Base-by-base conservation (phyloP, 2,113 vertebrate species). In the Camelus dromedarius region DNA sequence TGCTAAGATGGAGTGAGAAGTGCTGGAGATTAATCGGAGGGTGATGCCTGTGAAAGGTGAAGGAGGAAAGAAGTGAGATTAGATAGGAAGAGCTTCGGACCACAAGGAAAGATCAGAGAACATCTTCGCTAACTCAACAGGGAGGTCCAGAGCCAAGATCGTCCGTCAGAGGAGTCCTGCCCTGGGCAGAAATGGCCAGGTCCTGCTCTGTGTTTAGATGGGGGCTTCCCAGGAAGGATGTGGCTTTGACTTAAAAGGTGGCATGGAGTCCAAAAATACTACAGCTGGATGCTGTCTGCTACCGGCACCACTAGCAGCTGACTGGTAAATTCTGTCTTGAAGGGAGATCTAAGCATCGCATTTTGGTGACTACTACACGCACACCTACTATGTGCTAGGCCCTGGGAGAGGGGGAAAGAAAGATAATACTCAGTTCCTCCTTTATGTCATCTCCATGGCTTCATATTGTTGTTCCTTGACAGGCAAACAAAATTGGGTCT, bases 341-440 rank as follows among this genome's bases (percentile, higher is more conserved):
- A 92, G 38, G 32, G 46, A 50, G 22, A 58, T 2, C 12, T 2
- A 22, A 56, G 12, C 19, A 6, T 32, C 10, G 1, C 24, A 9
- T n/a, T 24, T 58, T 46, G 19, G 26, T 8, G n/a, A 7, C 22
- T 5, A 3, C 13, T 52, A 8, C 3, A 48, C 2, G 15, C 13
- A 3, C 12, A 16, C 12, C 56, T 62, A 15, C 64, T 35, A 0
- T 0, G 20, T 6, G 5, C 3, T 9, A 35, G 20, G 35, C 22
- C 42, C 56, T 56, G 42, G 26, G 28, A 58, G 18, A 38, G n/a
- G 50, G 12, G 8, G 48, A 64, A 54, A 16, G 38, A 48, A 58
- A 69, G 50, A 8, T 18, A 20, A 13, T 8, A 14, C 2, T 11
- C 12, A 10, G 0, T 64, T 22, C 54, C n/a, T 60, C 20, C 22